These are phyloP conservation scores for Catharus fuscescens DNA, from an alignment of 2,113 vertebrate species.

Conservation along the genomic window DNA sequence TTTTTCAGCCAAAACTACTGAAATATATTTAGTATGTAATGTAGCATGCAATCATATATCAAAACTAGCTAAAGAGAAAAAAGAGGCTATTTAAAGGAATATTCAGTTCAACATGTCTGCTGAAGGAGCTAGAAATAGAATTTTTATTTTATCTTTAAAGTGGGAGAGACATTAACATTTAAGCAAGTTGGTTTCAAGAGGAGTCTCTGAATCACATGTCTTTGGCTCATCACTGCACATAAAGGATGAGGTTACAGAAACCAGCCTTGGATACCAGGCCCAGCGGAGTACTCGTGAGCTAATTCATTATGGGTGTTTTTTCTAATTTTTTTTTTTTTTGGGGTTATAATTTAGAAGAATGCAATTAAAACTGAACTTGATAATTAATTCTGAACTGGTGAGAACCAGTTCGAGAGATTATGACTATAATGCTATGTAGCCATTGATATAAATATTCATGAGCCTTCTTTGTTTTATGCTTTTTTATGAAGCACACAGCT, in stretches of 20 bases:
- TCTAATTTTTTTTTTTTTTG: background rate
- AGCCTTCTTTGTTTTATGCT: slow-evolving; percentile 78
- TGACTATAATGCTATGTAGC: slow-evolving; percentile 79
- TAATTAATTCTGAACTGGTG: slow-evolving; percentile 84
- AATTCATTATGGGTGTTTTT: slow-evolving; percentile 68
- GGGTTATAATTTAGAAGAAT: slow-evolving; percentile 78
- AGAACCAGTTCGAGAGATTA: slow-evolving; percentile 83
- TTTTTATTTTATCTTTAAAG: background rate
- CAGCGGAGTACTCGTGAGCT: slow-evolving; percentile 70
- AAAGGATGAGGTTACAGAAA: slow-evolving; percentile 69
- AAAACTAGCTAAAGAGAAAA: background rate
- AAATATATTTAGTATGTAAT: background rate
- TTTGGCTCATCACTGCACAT: slow-evolving; percentile 61
- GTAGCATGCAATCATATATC: background rate
- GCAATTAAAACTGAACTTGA: slow-evolving; percentile 84
- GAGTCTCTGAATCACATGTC: slow-evolving; percentile 46
- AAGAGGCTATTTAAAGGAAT: background rate
- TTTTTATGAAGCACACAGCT: slow-evolving; percentile 75
- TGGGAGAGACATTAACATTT: background rate
- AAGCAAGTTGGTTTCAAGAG: slow-evolving; percentile 61
- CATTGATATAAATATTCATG: slow-evolving; percentile 85
- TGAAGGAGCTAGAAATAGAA: background rate
- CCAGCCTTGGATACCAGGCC: slow-evolving; percentile 53
- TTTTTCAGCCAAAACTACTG: background rate
- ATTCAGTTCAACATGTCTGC: background rate